Percentiles rank a stretch among this genome's conserved stretches.
Evolutionary conservation across 2,888 invertebrate species (phyloP).

Genomic region (Nomada lathburiana): DNA sequence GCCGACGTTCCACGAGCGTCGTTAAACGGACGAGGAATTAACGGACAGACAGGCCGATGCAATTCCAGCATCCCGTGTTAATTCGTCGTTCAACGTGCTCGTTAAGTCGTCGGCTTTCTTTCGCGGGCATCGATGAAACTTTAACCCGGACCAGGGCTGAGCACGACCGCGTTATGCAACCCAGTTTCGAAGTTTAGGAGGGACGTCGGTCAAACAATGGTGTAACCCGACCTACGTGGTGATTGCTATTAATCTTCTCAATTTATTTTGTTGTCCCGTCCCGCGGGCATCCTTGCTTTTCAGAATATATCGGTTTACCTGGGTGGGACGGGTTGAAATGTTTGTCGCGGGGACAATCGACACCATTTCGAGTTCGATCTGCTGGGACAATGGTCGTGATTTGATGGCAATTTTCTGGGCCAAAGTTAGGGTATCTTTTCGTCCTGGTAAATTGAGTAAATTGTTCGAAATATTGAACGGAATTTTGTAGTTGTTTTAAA

Average conservation of each 20-base stretch:
- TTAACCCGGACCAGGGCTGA: constrained; percentile 24
- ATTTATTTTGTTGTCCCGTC: constrained; percentile 59
- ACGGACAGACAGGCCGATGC: not conserved
- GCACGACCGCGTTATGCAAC: constrained; percentile 64
- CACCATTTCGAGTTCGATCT: not conserved
- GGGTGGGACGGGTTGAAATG: not conserved
- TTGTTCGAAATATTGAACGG: not conserved
- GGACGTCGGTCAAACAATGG: constrained; percentile 70
- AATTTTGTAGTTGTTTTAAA: not conserved
- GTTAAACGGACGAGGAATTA: not conserved
- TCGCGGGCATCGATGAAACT: constrained; percentile 15
- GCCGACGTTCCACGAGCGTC: not conserved
- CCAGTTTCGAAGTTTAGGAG: constrained; percentile 64
- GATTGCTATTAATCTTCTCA: constrained; percentile 72
- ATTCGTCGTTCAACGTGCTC: not conserved
- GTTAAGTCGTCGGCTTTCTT: not conserved
- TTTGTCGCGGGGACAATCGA: not conserved
- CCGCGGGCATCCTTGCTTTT: constrained; percentile 39
- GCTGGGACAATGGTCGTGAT: constrained; percentile 1
- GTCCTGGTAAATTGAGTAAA: too few relatives aligned
- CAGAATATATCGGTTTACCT: constrained; percentile 28
- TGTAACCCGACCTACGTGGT: constrained; percentile 70
- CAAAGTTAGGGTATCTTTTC: not conserved
- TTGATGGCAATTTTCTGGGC: not conserved
- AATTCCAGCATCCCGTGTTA: constrained; percentile 16